These are phyloP conservation scores for Pristionchus exspectatus DNA, from an alignment of 2,888 invertebrate genomes.

Conservation along the genomic window DNA sequence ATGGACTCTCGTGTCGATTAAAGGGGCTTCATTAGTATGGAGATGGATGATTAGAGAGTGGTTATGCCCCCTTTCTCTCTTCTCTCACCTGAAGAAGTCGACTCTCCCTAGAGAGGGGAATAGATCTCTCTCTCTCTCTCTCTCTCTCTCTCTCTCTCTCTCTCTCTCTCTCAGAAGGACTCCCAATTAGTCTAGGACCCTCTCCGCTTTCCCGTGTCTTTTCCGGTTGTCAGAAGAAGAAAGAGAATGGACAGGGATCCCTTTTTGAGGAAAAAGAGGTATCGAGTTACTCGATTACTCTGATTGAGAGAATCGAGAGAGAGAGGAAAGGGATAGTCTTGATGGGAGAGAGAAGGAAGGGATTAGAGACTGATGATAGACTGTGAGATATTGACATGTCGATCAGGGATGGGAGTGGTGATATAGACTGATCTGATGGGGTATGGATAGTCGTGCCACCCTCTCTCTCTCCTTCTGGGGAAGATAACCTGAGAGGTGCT, in stretches of 20 bases:
- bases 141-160: neutral
- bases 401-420: constrained; percentile 18
- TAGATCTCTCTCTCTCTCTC: constrained; percentile 20
- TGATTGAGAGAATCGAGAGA: neutral
- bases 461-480: neutral
- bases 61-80: no score
- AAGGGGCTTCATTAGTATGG: constrained; percentile 39
- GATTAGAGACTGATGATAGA: neutral
- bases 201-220: constrained; percentile 43
- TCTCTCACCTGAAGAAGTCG: neutral
- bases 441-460: neutral
- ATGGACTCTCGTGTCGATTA: neutral
- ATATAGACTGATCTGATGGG: neutral
- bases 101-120: constrained; percentile 1
- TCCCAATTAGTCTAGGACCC: constrained; percentile 21
- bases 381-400: constrained; percentile 10
- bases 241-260: neutral
- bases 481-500: constrained; percentile 2
- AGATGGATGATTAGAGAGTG: constrained; percentile 14
- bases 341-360: neutral
- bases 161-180: constrained; percentile 3
- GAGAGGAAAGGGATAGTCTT: neutral
- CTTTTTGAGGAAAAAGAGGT: constrained; percentile 29
- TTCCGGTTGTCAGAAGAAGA: constrained; percentile 36
- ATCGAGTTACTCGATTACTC: constrained; percentile 44